Base-by-base conservation (phyloP, 2,113 vertebrate genomes). In the Tenrec ecaudatus region DNA sequence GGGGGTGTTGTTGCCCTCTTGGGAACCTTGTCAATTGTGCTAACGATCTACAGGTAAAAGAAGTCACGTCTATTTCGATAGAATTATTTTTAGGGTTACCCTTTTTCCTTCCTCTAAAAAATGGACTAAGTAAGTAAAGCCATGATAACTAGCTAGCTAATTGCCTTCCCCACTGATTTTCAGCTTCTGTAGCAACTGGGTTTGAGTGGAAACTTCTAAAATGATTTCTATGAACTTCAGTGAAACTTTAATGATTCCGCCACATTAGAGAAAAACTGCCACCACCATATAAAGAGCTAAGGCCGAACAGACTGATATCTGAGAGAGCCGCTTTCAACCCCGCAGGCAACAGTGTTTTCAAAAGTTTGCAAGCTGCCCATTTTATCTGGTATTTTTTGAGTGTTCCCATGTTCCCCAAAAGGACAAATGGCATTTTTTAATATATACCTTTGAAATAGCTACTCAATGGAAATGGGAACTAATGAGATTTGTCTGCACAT, bases 331-430 rank as follows among this genome's bases (percentile, higher is more conserved):
- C n/a, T 97, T 97, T 97, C 89, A 97, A 96, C 90, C 86, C 96
- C 86, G 75, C 90, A 95, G 95, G 94, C 80, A 95, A 57, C 78
- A n/a, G 78, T 96, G 86, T 96, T 97, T 97, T 97, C 94, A 97
- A 96, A 95, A 97, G 96, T 97, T 96, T 96, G 93, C 96, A 93
- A 95, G 94, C 90, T 40, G 16, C 87, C 95, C 87, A 92, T 95
- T 97, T 96, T 94, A 93, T 95, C 95, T 89, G 68, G 86, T 90
- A 94, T 96, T 97, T 93, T 97, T 95, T 96, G 96, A 96, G 90
- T 93, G 94, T 95, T 97, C 96, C 88, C 33, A 92, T 94, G 82
- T 96, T 73, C 77, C 83, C 57, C 47, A 77, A 82, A 96, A 95
- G 91, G 85, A 96, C n/a, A 88, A 85, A 66, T 78, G 60, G 80